Conservation (phyloP, 2,888 invertebrate species). For the Anodontia alba region DNA sequence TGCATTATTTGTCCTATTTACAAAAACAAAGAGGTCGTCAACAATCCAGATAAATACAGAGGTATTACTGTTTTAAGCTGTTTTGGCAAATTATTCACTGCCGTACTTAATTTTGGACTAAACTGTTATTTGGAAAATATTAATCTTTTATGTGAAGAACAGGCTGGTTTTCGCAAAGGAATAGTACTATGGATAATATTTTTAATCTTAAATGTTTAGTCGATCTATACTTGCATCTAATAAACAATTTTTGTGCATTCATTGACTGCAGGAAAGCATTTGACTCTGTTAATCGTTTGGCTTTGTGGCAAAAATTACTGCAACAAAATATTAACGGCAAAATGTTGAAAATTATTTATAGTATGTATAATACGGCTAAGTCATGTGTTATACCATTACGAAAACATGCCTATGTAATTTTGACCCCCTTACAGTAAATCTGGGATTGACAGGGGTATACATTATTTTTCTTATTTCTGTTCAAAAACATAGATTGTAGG, state of each 20-base stretch:
- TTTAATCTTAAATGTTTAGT: conserved; percentile 7
- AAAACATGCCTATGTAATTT: too few species aligned
- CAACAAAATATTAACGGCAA: background rate
- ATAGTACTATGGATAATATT: conserved; percentile 8
- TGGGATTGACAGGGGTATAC: too few species aligned
- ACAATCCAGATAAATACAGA: conserved; percentile 11
- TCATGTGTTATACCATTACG: conserved; percentile 4
- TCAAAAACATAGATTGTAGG: too few species aligned
- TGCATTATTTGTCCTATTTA: conserved; percentile 8
- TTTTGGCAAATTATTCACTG: background rate
- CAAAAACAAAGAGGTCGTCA: background rate
- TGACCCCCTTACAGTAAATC: too few species aligned
- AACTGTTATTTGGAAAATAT: conserved; percentile 2
- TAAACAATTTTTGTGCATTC: background rate
- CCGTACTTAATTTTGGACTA: background rate
- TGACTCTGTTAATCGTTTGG: background rate
- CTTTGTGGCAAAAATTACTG: background rate
- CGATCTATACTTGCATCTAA: background rate
- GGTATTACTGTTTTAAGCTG: conserved; percentile 3
- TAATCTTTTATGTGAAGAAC: conserved; percentile 10
- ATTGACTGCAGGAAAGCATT: conserved; percentile 4
- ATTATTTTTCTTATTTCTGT: too few species aligned
- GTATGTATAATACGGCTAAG: background rate
- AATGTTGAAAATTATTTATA: background rate
- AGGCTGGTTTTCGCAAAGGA: conserved; percentile 1